phyloP scores from a whole-genome alignment of 2,113 vertebrate species.

The Anguilla rostrata region DNA sequence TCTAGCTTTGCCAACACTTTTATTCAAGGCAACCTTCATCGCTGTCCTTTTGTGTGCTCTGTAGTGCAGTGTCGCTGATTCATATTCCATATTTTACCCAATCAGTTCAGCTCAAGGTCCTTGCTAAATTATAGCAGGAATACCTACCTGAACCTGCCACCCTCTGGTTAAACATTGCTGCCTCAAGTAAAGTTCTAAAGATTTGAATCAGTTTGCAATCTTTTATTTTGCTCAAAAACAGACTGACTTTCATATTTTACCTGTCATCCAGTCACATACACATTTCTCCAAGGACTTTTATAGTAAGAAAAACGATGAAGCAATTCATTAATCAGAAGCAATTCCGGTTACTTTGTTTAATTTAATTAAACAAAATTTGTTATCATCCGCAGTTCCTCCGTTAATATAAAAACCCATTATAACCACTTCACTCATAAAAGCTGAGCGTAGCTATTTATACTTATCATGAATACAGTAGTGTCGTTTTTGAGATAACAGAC shows the following conservation, averaged over 20 bases:
- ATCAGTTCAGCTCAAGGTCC: too few species aligned
- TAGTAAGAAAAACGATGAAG: too few species aligned
- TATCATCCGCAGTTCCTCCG: neutral
- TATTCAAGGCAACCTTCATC: neutral
- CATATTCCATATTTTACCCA: neutral
- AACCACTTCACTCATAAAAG: neutral
- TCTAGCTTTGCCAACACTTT: neutral
- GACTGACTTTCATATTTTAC: too few species aligned
- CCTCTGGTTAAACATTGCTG: neutral
- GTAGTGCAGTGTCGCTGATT: too few species aligned
- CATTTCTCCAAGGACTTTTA: too few species aligned
- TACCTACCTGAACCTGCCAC: neutral
- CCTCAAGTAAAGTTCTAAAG: too few species aligned
- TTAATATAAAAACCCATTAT: neutral
- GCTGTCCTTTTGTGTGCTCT: too few species aligned
- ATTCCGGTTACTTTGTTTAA: neutral
- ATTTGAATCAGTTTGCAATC: too few species aligned
- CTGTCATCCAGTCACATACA: too few species aligned
- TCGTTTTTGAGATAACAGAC: neutral
- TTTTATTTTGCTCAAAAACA: too few species aligned
- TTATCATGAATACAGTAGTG: neutral
- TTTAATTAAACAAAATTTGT: neutral
- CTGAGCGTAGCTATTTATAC: neutral
- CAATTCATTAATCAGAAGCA: too few species aligned
- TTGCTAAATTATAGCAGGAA: neutral